Evolutionary conservation across 2,797 vertebrate genomes (phyloP).

Genomic region (Masticophis lateralis): DNA sequence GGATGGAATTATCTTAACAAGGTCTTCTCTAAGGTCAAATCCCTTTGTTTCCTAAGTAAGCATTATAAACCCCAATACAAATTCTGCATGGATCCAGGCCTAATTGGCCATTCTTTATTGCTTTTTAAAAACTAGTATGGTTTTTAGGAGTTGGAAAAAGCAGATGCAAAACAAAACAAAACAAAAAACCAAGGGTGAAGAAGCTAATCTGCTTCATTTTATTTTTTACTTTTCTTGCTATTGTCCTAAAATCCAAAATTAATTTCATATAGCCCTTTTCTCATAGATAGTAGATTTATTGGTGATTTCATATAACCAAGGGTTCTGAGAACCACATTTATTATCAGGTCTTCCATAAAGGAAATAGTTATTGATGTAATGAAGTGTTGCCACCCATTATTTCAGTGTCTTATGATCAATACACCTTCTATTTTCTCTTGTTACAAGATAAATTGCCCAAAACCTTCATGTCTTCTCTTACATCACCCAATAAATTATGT

Average conservation of each 20-base stretch:
- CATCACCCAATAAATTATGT: not conserved
- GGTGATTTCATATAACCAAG: not conserved
- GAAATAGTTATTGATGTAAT: not conserved
- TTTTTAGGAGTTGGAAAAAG: not conserved
- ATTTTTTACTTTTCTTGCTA: not conserved
- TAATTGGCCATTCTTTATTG: not conserved
- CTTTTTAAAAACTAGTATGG: not conserved
- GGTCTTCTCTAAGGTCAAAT: not conserved
- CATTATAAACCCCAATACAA: not conserved
- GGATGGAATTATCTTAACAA: not conserved
- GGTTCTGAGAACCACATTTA: not conserved
- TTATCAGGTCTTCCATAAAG: not conserved
- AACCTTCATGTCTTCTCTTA: slow-evolving; percentile 19
- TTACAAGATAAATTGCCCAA: slow-evolving; percentile 1
- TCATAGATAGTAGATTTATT: not conserved
- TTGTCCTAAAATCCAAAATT: not conserved
- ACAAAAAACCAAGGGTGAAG: not conserved
- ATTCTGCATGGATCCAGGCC: not conserved
- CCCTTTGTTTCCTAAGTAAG: not conserved
- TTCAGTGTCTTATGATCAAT: slow-evolving; percentile 26
- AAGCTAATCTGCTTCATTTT: not conserved
- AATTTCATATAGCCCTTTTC: not conserved
- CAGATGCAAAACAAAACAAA: not conserved
- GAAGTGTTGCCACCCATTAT: slow-evolving; percentile 4
- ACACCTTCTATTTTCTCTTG: not conserved